phyloP scores from a whole-genome alignment of 2,888 invertebrate genomes.

The Andrena haemorrhoa region DNA sequence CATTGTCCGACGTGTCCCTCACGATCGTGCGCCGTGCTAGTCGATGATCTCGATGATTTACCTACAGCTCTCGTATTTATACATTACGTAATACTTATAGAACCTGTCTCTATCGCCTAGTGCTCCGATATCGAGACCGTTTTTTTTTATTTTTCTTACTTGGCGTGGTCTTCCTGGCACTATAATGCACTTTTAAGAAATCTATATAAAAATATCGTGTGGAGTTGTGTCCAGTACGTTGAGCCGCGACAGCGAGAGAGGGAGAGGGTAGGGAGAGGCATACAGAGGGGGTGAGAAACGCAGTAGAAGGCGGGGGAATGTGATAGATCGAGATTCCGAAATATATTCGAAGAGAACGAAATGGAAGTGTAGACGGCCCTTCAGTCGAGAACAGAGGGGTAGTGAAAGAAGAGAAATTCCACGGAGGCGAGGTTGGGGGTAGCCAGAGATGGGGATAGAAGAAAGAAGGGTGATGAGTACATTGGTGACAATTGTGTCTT shows the following conservation, averaged over 20 bases:
- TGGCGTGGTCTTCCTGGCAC: constrained; percentile 81
- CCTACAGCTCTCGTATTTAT: constrained; percentile 50
- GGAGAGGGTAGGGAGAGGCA: constrained; percentile 48
- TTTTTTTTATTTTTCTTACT: constrained; percentile 56
- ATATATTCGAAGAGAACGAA: constrained; percentile 18
- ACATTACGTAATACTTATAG: constrained; percentile 70
- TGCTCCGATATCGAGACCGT: constrained; percentile 69
- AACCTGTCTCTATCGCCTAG: constrained; percentile 72
- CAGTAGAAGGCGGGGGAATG: neutral
- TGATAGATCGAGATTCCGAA: neutral
- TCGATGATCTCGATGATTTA: constrained; percentile 40
- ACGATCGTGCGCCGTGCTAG: constrained; percentile 43
- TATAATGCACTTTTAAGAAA: constrained; percentile 83
- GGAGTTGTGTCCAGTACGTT: constrained; percentile 80
- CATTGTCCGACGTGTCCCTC: constrained; percentile 23
- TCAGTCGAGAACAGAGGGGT: constrained; percentile 18
- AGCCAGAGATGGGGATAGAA: constrained; percentile 40
- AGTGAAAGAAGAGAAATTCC: neutral
- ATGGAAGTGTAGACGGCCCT: constrained; percentile 31
- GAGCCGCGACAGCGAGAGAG: constrained; percentile 71
- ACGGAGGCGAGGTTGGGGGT: neutral
- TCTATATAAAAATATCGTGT: constrained; percentile 84
- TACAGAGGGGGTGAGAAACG: constrained; percentile 30
- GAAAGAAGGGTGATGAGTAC: constrained; percentile 66
- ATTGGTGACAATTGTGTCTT: constrained; percentile 77